Evolutionary conservation across 2,888 invertebrate species (phyloP).

Genomic region (Drosophila basisetae): DNA sequence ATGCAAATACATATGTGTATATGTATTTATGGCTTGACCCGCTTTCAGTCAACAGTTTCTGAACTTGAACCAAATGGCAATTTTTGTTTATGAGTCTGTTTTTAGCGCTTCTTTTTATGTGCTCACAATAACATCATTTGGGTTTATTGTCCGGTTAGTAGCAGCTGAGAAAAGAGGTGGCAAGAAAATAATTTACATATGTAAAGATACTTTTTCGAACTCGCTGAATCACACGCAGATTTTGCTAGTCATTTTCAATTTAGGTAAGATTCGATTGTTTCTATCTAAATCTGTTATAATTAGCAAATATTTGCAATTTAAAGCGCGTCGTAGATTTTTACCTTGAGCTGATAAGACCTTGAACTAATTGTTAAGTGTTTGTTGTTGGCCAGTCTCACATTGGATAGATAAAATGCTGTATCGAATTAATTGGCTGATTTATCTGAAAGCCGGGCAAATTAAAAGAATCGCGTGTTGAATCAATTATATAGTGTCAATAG

Average conservation of each 20-base stretch:
- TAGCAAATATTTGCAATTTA: slow-evolving; percentile 79
- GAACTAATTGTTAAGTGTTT: slow-evolving; percentile 54
- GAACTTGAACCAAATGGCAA: slow-evolving; percentile 75
- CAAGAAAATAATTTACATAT: slow-evolving; percentile 70
- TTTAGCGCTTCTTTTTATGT: slow-evolving; percentile 35
- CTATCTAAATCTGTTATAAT: slow-evolving; percentile 51
- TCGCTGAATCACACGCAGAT: slow-evolving; percentile 36
- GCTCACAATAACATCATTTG: slow-evolving; percentile 46
- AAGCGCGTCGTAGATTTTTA: slow-evolving; percentile 24
- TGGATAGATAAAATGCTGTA: slow-evolving; percentile 25
- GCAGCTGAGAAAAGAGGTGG: slow-evolving; percentile 41
- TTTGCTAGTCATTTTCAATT: slow-evolving; percentile 23
- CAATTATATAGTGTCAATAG: background rate
- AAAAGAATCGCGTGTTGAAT: background rate
- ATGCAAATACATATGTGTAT: background rate
- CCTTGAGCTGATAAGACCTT: slow-evolving; percentile 66
- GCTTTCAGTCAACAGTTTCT: slow-evolving; percentile 63
- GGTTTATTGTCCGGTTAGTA: slow-evolving; percentile 46
- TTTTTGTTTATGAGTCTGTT: slow-evolving; percentile 12
- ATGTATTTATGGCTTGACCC: slow-evolving; percentile 55
- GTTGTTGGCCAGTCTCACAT: slow-evolving; percentile 20
- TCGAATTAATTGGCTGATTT: slow-evolving; percentile 31
- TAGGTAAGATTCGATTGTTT: slow-evolving; percentile 38
- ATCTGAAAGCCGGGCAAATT: slow-evolving; percentile 5
- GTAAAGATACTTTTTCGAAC: slow-evolving; percentile 31